Conservation (phyloP, 2,797 vertebrate species). For the Siniperca undulata region DNA sequence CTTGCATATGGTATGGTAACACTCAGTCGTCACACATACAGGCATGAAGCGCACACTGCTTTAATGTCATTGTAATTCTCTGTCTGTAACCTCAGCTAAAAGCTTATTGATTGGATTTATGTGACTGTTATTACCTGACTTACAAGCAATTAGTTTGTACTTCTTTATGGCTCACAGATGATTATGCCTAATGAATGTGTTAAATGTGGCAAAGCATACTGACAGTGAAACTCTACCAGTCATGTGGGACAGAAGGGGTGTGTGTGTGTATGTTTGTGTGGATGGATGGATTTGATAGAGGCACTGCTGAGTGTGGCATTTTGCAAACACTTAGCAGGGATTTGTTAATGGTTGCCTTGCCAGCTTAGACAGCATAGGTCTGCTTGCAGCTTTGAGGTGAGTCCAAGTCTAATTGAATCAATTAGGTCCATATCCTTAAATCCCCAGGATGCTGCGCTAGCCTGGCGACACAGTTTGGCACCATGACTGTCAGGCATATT, state of each 20-base stretch:
- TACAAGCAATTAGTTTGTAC: background rate
- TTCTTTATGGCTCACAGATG: slow-evolving; percentile 1
- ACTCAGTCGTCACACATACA: background rate
- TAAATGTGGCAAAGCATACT: slow-evolving; percentile 29
- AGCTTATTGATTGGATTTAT: slow-evolving; percentile 38
- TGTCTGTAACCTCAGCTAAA: slow-evolving; percentile 22
- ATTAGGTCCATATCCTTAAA: slow-evolving; percentile 63
- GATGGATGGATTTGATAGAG: slow-evolving; percentile 53
- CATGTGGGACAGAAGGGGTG: slow-evolving; percentile 19
- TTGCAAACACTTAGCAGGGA: slow-evolving; percentile 60
- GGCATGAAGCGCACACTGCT: background rate
- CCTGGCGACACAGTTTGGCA: slow-evolving; percentile 39
- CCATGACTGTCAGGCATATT: background rate
- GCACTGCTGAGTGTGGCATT: slow-evolving; percentile 54
- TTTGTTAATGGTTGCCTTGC: slow-evolving; percentile 59
- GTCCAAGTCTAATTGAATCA: slow-evolving; percentile 77
- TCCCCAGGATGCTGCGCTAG: slow-evolving; percentile 46
- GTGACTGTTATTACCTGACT: slow-evolving; percentile 15
- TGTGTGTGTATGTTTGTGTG: slow-evolving; percentile 25
- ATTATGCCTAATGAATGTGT: slow-evolving; percentile 24
- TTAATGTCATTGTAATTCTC: slow-evolving; percentile 8
- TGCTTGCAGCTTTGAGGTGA: slow-evolving; percentile 57
- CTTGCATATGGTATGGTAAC: background rate
- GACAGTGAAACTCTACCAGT: slow-evolving; percentile 9
- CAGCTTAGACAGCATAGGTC: slow-evolving; percentile 40